A percentile compares a stretch with the other conserved stretches of the same genome.
Evolutionary conservation across 1,140 invertebrate genomes (phyloP).

Genomic region (Eriosoma lanigerum): DNA sequence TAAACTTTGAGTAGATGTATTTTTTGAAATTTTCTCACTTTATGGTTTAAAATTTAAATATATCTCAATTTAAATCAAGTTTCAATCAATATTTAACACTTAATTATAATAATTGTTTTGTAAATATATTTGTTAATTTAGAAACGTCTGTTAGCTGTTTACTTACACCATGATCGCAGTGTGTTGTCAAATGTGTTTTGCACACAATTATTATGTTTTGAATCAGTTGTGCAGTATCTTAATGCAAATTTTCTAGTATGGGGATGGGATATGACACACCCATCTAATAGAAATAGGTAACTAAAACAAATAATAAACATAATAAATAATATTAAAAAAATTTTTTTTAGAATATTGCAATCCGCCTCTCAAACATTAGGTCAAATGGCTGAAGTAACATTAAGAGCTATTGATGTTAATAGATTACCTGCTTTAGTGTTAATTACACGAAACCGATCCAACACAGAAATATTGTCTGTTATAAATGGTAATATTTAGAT

Average conservation of each 20-base stretch:
- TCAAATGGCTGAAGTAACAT: conserved; percentile 64
- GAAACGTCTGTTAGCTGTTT: conserved; percentile 88
- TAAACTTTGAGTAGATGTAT: no score
- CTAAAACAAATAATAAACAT: not conserved
- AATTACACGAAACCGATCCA: conserved; percentile 82
- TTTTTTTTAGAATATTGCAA: conserved; percentile 65
- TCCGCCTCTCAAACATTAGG: conserved; percentile 71
- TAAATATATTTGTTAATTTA: conserved; percentile 58
- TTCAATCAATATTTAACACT: no score
- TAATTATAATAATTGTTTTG: no score
- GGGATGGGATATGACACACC: conserved; percentile 92
- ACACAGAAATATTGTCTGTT: conserved; percentile 84
- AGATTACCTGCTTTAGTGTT: conserved; percentile 83
- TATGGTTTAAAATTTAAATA: no score
- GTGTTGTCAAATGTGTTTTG: conserved; percentile 95
- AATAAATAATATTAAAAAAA: not conserved
- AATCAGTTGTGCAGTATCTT: conserved; percentile 83
- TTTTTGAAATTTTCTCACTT: no score
- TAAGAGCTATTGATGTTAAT: conserved; percentile 76
- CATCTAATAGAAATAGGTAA: conserved; percentile 80
- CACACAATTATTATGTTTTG: conserved; percentile 86
- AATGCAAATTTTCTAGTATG: conserved; percentile 87
- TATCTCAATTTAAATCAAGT: no score
- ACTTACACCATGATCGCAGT: conserved; percentile 91
- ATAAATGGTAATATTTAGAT: conserved; percentile 68